Evolutionary conservation across 2,113 vertebrate species (phyloP), one percentile per base, ranked within the genome.

Genomic region (Hyaena hyaena): DNA sequence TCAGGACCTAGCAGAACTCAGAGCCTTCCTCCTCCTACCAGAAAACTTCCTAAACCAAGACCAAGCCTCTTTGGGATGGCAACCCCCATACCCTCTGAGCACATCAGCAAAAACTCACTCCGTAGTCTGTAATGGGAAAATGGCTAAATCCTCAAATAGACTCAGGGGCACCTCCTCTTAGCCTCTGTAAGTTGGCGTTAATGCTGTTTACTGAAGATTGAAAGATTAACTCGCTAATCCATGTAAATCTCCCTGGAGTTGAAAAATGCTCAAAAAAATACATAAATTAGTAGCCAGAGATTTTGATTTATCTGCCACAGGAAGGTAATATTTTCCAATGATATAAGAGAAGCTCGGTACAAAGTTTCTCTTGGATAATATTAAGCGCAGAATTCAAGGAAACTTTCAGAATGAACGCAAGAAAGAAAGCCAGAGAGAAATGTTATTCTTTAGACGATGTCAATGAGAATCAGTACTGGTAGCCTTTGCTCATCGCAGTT

Each of bases 211-310:
- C 63, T 93, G 73, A 74, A 97, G 94, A 96, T 48, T 0, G 4
- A 97, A 96, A 96, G 90, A 96, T 96, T 96, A 93, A 93, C 94
- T 61, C 74, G 26, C 66, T 96, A 95, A 97, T 96, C 90, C 96
- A 88, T 84, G 19, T 71, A 95, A 94, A 97, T 96, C 97, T 98
- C 90, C 58, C 94, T 93, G 80, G 88, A 96, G 97, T 96, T 95
- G 58, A 96, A 98, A 96, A 93, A 74, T 89, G 45, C 94, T 87
- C 53, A 43, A 69, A 79, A 76, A 76, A 33, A 89, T 23, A 73
- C 7, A 83, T 35, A 90, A 90, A 93, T 95, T 79, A 96, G 85
- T 90, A 95, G 76, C 61, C 80, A 83, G 71, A 93, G 81, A 94
- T 92, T 94, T 93, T 92, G 53, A 91, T 66, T 61, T 69, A 74